A percentile compares a stretch with the other conserved stretches of the same genome.
Conservation (phyloP, 2,113 vertebrate species). For the Prunella fulvescens region DNA sequence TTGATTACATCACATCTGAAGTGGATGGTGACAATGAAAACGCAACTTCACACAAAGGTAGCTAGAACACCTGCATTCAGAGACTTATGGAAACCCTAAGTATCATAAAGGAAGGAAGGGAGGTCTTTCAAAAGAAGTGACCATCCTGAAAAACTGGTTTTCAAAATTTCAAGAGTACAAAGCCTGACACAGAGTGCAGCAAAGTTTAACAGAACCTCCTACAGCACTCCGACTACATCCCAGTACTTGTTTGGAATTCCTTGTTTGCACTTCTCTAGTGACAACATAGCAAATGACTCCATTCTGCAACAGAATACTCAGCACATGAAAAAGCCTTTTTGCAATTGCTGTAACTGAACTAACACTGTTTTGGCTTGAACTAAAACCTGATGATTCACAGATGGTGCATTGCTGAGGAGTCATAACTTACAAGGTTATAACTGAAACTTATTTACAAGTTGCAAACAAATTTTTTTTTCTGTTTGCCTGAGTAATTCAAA, state of each 20-base stretch:
- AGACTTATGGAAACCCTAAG: background rate
- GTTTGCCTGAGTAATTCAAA: background rate
- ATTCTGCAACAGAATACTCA: background rate
- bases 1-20: background rate
- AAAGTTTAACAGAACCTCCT: fast-evolving
- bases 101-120: background rate
- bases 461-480: background rate
- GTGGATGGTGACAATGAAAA: background rate
- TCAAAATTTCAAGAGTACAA: background rate
- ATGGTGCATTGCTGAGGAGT: background rate
- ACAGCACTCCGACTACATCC: fast-evolving
- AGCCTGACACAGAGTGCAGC: background rate
- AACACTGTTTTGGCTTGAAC: background rate
- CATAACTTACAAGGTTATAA: background rate
- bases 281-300: background rate
- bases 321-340: background rate
- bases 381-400: background rate
- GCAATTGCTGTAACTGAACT: background rate
- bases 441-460: background rate
- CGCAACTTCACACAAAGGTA: background rate
- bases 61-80: background rate
- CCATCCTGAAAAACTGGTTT: background rate
- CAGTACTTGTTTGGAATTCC: background rate
- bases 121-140: background rate
- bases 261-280: background rate